Conservation (phyloP, 2,113 vertebrate species). For the Collichthys lucidus region DNA sequence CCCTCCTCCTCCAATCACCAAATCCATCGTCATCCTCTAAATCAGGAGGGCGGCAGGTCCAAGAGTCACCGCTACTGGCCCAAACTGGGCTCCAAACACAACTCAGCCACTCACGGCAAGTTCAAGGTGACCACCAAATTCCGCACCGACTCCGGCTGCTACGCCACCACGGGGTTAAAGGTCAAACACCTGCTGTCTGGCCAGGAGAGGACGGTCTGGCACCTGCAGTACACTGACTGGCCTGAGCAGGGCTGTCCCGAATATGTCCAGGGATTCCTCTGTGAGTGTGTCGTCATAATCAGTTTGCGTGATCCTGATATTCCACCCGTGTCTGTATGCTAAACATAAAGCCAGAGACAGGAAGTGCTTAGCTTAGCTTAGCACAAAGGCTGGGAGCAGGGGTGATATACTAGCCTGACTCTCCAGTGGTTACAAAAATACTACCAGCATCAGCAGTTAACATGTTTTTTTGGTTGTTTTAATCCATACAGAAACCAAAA, state of each 20-base stretch:
- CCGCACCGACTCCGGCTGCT: conserved; percentile 80
- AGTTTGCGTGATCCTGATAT: not conserved
- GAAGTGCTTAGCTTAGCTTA: not conserved
- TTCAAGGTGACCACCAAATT: conserved; percentile 83
- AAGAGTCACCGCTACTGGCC: conserved; percentile 83
- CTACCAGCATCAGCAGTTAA: not conserved
- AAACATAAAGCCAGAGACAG: not conserved
- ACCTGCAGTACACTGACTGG: conserved; percentile 83
- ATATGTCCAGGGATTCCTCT: conserved; percentile 93
- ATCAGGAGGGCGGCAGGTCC: conserved; percentile 77
- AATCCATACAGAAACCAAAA: not conserved
- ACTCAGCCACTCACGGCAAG: conserved; percentile 81
- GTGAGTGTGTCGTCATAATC: conserved; percentile 82
- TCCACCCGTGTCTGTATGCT: not conserved
- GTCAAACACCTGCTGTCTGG: conserved; percentile 81
- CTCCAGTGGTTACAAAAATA: not conserved
- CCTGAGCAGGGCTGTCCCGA: conserved; percentile 93
- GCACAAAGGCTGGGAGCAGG: not conserved
- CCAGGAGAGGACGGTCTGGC: conserved; percentile 82
- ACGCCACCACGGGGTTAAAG: conserved; percentile 81
- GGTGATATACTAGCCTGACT: no score
- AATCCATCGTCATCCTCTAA: conserved; percentile 57
- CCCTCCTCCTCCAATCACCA: conserved; percentile 55
- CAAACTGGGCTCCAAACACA: conserved; percentile 82
- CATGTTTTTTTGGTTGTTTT: not conserved